phyloP scores from a whole-genome alignment of 37 sponge, comb jelly and placozoan species.

The Aplysina aerophoba region DNA sequence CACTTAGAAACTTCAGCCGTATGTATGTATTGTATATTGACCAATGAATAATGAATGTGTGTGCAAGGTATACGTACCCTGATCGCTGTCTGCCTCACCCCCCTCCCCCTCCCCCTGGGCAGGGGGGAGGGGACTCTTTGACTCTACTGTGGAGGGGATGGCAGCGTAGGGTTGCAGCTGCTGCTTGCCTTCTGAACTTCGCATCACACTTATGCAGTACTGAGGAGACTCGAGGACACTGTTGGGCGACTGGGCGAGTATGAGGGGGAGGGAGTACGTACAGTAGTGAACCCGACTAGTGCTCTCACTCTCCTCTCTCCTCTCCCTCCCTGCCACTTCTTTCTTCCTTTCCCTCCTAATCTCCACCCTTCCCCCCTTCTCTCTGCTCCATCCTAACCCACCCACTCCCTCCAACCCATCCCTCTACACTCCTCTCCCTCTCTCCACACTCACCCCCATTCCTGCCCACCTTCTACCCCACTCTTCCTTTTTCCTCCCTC shows the following conservation, averaged over 20 bases:
- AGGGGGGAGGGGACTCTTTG: conserved; percentile 17
- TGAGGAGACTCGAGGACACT: background rate
- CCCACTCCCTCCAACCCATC: background rate
- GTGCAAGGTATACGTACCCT: background rate
- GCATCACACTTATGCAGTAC: conserved; percentile 15
- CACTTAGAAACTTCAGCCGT: too few relatives aligned
- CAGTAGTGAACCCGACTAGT: background rate
- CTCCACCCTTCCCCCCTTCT: too few relatives aligned
- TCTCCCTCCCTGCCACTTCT: background rate
- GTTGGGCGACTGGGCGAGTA: background rate
- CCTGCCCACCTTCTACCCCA: background rate
- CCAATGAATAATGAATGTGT: too few relatives aligned
- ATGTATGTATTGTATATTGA: too few relatives aligned
- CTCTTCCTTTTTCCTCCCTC: background rate
- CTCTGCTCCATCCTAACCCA: background rate
- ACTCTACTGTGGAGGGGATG: background rate
- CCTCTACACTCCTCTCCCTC: too few relatives aligned
- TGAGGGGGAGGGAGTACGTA: background rate
- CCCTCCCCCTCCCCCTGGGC: conserved; percentile 11
- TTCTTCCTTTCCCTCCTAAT: background rate
- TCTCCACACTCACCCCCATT: background rate
- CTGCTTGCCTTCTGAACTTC: conserved; percentile 10
- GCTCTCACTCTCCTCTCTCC: background rate
- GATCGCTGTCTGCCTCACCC: conserved; percentile 38
- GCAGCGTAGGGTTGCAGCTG: background rate